Evolutionary conservation across 2,888 invertebrate species (phyloP), one percentile per base, ranked within the genome.

Genomic region (Dichetophora obliterata): DNA sequence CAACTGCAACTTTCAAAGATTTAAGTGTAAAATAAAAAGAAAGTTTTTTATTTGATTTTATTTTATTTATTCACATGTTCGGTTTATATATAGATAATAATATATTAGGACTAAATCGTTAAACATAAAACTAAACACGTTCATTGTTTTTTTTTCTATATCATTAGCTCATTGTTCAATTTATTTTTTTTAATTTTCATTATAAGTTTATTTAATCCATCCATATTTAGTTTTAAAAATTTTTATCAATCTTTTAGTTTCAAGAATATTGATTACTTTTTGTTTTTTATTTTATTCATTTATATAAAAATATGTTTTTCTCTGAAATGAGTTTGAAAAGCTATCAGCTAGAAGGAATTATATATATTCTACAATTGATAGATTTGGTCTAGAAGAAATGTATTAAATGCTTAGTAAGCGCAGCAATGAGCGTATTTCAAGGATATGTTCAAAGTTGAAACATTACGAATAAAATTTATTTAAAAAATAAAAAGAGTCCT

Each of bases 1-100:
- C n/a, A n/a, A n/a, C n/a, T n/a, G n/a, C n/a, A n/a, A n/a, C n/a
- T n/a, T n/a, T n/a, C n/a, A n/a, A n/a, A n/a, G n/a, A n/a, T n/a
- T 31, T 31, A 31, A 31, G 3, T 31, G 5, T 31, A 19, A 5
- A 9, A 54, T 22, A 6, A 54, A 59, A 59, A 6, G 34, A 34
- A 75, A 52, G 16, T 65, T 75, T 75, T 76, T 22, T 71, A 54
- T 61, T 74, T 24, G 59, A 34, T 73, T 34, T 72, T 57, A 54
- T 69, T 63, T 68, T 57, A 71, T 65, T 61, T 70, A 69, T 79
- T 75, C 75, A 54, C 77, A 74, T 65, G 37, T 52, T 63, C 65
- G 54, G 70, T 75, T 70, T 74, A 66, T 73, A 50, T 77, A 71
- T 69, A 75, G 73, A 37, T 72, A n/a, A 34, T 43, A 37, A n/a